Conservation (phyloP, 2,113 vertebrate genomes). For the Collichthys lucidus region DNA sequence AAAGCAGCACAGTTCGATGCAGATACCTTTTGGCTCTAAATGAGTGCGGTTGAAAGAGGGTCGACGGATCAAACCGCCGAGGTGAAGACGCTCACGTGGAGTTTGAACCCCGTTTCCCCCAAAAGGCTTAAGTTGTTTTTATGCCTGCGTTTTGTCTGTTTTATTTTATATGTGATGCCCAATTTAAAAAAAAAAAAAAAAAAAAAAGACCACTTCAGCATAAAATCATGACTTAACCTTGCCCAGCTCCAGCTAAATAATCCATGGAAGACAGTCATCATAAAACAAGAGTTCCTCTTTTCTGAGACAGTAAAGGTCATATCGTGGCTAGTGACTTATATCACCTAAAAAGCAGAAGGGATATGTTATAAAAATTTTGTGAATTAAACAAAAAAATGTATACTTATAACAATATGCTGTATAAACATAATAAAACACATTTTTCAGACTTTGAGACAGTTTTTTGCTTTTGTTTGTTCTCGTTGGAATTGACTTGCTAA, state of each 20-base stretch:
- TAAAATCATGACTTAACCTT: conserved; percentile 41
- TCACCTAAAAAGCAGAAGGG: conserved; percentile 76
- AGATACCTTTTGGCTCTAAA: not conserved
- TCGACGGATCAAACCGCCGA: not conserved
- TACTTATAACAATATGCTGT: conserved; percentile 85
- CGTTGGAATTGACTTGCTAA: no score
- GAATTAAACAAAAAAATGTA: conserved; percentile 79
- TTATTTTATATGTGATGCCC: conserved; percentile 41
- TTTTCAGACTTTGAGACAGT: conserved; percentile 82
- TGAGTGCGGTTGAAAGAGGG: not conserved
- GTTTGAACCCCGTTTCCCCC: not conserved
- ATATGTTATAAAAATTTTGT: conserved; percentile 79
- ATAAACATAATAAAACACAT: conserved; percentile 84
- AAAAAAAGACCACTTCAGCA: conserved; percentile 49
- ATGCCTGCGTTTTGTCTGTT: conserved; percentile 32
- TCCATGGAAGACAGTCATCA: conserved; percentile 36
- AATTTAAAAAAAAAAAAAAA: conserved; percentile 51
- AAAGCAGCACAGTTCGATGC: not conserved
- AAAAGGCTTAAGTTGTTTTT: conserved; percentile 45
- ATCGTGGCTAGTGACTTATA: conserved; percentile 74
- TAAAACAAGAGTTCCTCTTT: conserved; percentile 48
- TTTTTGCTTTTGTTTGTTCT: not conserved
- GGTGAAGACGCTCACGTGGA: not conserved
- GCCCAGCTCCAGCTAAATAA: conserved; percentile 39
- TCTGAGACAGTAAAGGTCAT: conserved; percentile 61